Base-by-base conservation (phyloP, 2,113 vertebrate genomes). In the Oriolus oriolus region DNA sequence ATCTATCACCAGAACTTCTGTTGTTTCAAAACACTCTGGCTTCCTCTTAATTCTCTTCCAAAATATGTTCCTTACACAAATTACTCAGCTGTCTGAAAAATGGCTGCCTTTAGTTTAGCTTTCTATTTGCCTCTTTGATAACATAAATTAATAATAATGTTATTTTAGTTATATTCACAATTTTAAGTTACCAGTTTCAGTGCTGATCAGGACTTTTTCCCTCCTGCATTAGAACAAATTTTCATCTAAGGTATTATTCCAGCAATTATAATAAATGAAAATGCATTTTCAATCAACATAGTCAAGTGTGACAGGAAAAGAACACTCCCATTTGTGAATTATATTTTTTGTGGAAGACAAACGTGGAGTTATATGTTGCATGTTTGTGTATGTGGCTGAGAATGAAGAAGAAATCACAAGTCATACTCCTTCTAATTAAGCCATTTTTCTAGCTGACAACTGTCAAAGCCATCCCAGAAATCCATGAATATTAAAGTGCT, bases 401-500 rank as follows among this genome's bases (percentile, higher is more conserved):
- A 60, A 79, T 66, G 76, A 93, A 93, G 78, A 33, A 49, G 92
- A 98, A 97, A 96, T 93, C 93, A 68, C 94, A 95, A 97, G 96
- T 97, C 93, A 97, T 86, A 95, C 94, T 95, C 90, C 53, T 96
- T 88, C 76, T 97, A 98, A 97, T 97, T 96, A 98, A 98, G 97
- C 84, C 76, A 97, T 98, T 98, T 96, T 97, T 98, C 96, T 95
- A 96, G 87, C 76, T 98, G 98, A 98, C 97, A 98, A 97, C 89
- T 98, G 97, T 97, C 97, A 97, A 97, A 97, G 95, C 64, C 95
- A 94, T 95, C 92, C 95, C 63, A 94, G 93, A 97, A 98, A 96
- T 4, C 80, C 96, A 98, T 98, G 97, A 98, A 98, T 98, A 98
- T 98, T 98, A 98, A 98, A 97, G 84, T 54, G 68, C 92, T 96